Evolutionary conservation across 2,888 invertebrate genomes (phyloP), one percentile per base, ranked within the genome.

Genomic region (Campoletis raptor): DNA sequence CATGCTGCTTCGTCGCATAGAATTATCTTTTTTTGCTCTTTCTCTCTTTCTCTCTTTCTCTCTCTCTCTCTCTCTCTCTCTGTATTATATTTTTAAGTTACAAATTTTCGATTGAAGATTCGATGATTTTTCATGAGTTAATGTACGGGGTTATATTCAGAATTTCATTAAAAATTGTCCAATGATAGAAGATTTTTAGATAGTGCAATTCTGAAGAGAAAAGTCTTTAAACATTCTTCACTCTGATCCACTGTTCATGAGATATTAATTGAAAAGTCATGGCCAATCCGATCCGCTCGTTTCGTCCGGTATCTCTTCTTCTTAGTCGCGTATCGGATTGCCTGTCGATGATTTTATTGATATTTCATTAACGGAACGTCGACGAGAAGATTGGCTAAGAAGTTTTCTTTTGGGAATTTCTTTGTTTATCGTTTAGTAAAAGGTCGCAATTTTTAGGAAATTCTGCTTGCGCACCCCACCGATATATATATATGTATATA

Each of bases 1-100:
- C 74, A 45, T 45, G 67, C 74, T 57, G 67, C 76, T 45, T 83
- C 78, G 52, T 54, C 21, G 67, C 42, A 83, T 36, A 37, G 30
- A 74, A 81, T 42, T 45, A n/a, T n/a, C n/a, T n/a, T n/a, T n/a
- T n/a, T n/a, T n/a, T n/a, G n/a, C n/a, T n/a, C n/a, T n/a, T n/a
- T n/a, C n/a, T n/a, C 67, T 67, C 67, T 45, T 18, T 45, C 2
- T 73, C 9, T 40, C 40, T 2, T 2, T 61, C 61, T n/a, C 7
- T 61, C 10, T 61, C 30, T 48, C 52, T 48, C 18, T 61, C 2
- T 72, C 61, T 70, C 21, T 73, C 15, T 18, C 48, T 48, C 48
- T 48, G 5, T 48, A 40, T 72, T 78, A 48, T n/a, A 61, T 81
- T 45, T 66, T 21, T 30, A 73, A 69, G 30, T 70, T 67, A 45